Evolutionary conservation across 2,113 vertebrate species (phyloP), one percentile per base, ranked within the genome.

Genomic region (Cariama cristata): DNA sequence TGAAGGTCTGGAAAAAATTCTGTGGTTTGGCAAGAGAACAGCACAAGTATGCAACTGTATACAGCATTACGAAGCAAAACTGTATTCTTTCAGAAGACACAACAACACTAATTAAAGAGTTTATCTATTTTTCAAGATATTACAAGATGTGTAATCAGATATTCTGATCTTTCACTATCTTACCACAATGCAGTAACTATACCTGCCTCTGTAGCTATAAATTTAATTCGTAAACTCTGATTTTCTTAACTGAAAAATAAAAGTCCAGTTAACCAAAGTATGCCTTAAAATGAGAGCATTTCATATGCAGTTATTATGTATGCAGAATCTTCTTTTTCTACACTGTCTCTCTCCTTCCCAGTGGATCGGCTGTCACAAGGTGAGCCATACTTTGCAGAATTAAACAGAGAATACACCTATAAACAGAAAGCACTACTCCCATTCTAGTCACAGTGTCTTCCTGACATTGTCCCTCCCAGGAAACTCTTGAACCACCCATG

Each of bases 1-100:
- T 93, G 72, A 50, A 69, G 79, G n/a, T 83, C 88, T 91, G 79
- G 82, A 95, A 90, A 90, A 91, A 95, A 88, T 67, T 69, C 63
- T 68, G 84, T 55, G 66, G 55, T 71, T 86, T 96, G 92, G 85
- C 59, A 77, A 69, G 14, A 64, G 9, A 79, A 24, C 22, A 77
- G 67, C 33, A 71, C 32, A 82, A 44, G 35, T 30, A 28, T 76
- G 23, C 69, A 59, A 87, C 47, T 60, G 17, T 68, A 59, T 49
- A 83, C 9, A 30, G 42, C 21, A n/a, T 40, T 90, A 56, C 1
- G 2, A 92, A 55, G 50, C 32, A 88, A 92, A 95, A 45, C 3
- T 1, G 3, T 44, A 50, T 27, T 88, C 12, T 86, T 80, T 58
- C 35, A 67, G 76, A 91, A 84, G 26, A 86, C 28, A 20, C 4